phyloP scores from a whole-genome alignment of 2,888 invertebrate genomes.

The Leucophora obtusa region DNA sequence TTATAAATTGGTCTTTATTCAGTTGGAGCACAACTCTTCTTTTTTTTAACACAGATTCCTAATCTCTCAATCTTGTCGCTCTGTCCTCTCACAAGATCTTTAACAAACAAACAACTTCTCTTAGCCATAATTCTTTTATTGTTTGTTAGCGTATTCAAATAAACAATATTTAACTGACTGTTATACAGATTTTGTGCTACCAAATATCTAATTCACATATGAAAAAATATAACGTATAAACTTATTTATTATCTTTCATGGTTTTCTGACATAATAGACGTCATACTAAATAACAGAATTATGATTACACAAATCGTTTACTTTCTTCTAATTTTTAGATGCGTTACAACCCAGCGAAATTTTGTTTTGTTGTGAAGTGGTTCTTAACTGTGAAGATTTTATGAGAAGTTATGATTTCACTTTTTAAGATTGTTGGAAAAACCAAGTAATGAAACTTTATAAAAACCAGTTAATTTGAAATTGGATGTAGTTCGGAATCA shows the following conservation, averaged over 20 bases:
- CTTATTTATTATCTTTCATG: slow-evolving; percentile 30
- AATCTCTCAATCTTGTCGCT: background rate
- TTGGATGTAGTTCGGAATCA: too few species aligned
- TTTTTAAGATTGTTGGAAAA: too few species aligned
- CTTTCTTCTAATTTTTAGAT: background rate
- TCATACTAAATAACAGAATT: slow-evolving; percentile 41
- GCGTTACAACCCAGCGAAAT: background rate
- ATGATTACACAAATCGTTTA: slow-evolving; percentile 34
- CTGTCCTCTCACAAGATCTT: background rate
- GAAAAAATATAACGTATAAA: background rate
- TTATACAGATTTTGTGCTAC: background rate
- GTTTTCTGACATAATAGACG: slow-evolving; percentile 51
- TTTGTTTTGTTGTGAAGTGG: too few species aligned
- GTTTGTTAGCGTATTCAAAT: background rate
- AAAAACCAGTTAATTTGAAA: too few species aligned
- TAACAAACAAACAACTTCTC: background rate
- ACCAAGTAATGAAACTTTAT: too few species aligned
- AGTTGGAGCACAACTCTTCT: background rate
- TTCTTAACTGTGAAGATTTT: too few species aligned
- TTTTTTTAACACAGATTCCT: background rate
- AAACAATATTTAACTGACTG: background rate
- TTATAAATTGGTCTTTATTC: background rate
- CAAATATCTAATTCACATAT: background rate
- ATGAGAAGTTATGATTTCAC: too few species aligned
- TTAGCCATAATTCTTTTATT: slow-evolving; percentile 1